Percentiles rank a stretch among this genome's conserved stretches.
Evolutionary conservation across 92 coral and sea anemone species (phyloP).

Genomic region (Phenganax stokvisi): DNA sequence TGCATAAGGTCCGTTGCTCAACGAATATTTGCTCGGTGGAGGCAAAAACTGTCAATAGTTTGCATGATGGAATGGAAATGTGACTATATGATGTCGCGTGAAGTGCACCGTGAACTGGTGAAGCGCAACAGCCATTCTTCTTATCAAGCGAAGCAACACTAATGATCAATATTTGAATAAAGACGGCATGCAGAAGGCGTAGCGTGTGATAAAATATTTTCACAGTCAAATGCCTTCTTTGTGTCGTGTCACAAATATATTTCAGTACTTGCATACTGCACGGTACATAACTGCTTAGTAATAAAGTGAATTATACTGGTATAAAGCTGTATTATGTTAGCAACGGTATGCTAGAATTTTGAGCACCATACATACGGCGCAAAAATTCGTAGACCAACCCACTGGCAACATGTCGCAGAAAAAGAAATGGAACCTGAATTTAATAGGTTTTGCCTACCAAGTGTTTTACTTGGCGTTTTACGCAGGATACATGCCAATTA

Average conservation of each 20-base stretch:
- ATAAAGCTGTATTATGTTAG: too few species aligned
- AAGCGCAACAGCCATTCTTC: not conserved
- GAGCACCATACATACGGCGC: not conserved
- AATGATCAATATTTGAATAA: not conserved
- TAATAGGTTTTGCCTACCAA: slow-evolving; percentile 58
- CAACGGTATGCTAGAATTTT: too few species aligned
- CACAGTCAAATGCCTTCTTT: not conserved
- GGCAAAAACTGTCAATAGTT: too few species aligned
- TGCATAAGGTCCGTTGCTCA: too few species aligned
- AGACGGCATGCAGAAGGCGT: not conserved
- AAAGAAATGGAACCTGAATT: slow-evolving; percentile 46
- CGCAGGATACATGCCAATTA: slow-evolving; percentile 65
- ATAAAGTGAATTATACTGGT: too few species aligned
- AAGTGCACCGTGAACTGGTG: not conserved
- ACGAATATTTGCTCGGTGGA: too few species aligned
- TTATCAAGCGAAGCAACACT: not conserved
- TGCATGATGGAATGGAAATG: not conserved
- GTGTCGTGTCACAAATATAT: too few species aligned
- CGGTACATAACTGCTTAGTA: too few species aligned
- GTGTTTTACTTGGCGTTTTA: slow-evolving; percentile 72
- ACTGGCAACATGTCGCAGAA: not conserved
- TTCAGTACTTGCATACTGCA: too few species aligned
- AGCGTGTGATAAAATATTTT: not conserved
- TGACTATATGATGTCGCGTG: not conserved
- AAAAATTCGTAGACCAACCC: not conserved